Percentiles rank a stretch among this genome's conserved stretches.
Conservation (phyloP, 2,113 vertebrate genomes). For the Cephalopholis sonnerati region DNA sequence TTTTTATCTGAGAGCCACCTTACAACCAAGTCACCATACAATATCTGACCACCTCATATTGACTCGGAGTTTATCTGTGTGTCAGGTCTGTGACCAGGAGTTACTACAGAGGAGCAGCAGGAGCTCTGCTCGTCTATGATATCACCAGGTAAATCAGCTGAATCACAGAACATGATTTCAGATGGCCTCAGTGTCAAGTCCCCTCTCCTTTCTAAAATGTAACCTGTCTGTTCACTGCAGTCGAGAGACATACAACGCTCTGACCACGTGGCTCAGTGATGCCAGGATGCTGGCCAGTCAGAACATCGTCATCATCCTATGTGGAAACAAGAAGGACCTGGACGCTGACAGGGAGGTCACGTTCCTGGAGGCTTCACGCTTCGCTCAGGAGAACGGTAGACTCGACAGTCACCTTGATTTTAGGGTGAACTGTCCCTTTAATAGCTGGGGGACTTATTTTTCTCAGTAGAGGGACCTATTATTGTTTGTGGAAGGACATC, state of each 20-base stretch:
- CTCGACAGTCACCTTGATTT: neutral
- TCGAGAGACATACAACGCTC: constrained; percentile 93
- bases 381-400: constrained; percentile 93
- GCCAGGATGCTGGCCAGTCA: constrained; percentile 94
- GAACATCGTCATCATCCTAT: constrained; percentile 94
- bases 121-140: constrained; percentile 93
- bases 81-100: constrained; percentile 93
- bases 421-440: neutral
- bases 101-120: constrained; percentile 95
- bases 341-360: constrained; percentile 93
- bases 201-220: neutral
- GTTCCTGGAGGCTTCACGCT: constrained; percentile 93
- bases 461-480: neutral
- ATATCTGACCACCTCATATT: neutral
- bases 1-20: too few species aligned
- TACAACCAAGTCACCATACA: too few species aligned
- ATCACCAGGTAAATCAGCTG: constrained; percentile 89
- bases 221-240: constrained; percentile 70
- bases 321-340: constrained; percentile 95
- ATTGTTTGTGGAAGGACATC: neutral
- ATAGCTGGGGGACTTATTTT: neutral
- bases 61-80: neutral
- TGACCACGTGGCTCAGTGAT: constrained; percentile 94
- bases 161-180: neutral
- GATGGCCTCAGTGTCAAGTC: neutral